Evolutionary conservation across 2,888 invertebrate genomes (phyloP).

Genomic region (Catocala sponsa): DNA sequence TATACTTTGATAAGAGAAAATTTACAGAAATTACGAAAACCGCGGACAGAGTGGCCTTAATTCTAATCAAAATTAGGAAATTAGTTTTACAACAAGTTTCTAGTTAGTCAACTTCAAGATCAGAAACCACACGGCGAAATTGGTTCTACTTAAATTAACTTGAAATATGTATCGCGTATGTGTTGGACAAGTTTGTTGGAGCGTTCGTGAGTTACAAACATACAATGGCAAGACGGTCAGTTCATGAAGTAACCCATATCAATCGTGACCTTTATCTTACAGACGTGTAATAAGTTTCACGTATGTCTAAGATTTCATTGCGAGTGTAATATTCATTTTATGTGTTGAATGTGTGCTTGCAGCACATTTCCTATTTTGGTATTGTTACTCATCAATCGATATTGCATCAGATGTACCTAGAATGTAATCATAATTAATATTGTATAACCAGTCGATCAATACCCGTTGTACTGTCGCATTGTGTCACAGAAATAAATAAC

Average conservation of each 20-base stretch:
- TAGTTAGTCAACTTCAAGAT: background rate
- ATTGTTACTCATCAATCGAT: no score
- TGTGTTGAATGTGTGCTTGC: no score
- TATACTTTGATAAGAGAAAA: background rate
- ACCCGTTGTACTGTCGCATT: no score
- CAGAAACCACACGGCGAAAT: background rate
- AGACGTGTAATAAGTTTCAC: conserved; percentile 1
- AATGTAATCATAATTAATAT: no score
- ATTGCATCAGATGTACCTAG: no score
- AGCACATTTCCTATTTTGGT: no score
- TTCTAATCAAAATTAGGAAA: conserved; percentile 8
- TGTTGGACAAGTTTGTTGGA: background rate
- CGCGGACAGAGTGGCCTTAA: conserved; percentile 4
- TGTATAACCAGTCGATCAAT: no score
- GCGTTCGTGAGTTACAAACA: background rate
- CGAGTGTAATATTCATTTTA: no score
- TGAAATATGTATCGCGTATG: background rate
- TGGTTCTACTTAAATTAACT: conserved; percentile 5
- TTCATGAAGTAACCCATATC: background rate
- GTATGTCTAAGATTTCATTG: background rate
- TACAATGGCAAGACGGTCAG: background rate
- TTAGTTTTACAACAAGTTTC: conserved; percentile 3
- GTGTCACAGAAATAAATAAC: no score
- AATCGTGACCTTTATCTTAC: background rate
- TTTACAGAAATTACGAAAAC: conserved; percentile 4